Evolutionary conservation across 2,797 vertebrate genomes (phyloP).

Genomic region (Nannoperca obscura): DNA sequence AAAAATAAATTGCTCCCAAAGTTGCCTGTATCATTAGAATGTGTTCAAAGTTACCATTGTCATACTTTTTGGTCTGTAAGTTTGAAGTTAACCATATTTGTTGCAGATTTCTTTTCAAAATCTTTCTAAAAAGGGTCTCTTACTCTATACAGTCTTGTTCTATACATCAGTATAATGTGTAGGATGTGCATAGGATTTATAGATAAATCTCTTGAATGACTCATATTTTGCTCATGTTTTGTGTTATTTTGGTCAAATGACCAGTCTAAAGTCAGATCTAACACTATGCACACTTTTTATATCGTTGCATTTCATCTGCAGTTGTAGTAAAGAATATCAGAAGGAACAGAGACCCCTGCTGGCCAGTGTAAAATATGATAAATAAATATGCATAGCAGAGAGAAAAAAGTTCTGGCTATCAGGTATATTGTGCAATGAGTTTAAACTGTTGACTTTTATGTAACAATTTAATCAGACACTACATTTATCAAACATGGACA

Average conservation of each 20-base stretch:
- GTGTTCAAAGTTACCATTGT: slow-evolving; percentile 14
- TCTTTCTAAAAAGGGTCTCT: neutral
- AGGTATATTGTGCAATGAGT: neutral
- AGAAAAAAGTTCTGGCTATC: neutral
- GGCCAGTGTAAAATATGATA: neutral
- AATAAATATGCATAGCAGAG: neutral
- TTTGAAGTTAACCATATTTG: neutral
- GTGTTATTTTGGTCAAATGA: neutral
- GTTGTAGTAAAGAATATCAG: neutral
- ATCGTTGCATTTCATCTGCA: neutral
- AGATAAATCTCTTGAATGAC: neutral
- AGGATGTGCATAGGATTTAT: neutral
- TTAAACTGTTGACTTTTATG: neutral
- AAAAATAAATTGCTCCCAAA: slow-evolving; percentile 12
- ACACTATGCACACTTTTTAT: neutral
- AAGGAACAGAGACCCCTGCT: slow-evolving; percentile 42
- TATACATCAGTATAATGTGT: neutral
- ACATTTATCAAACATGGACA: neutral
- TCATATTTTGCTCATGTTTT: neutral
- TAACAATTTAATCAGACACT: neutral
- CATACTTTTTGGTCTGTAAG: neutral
- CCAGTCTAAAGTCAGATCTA: neutral
- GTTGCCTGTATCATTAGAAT: slow-evolving; percentile 41
- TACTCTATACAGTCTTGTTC: neutral
- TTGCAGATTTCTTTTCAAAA: neutral